Evolutionary conservation across 2,888 invertebrate genomes (phyloP), one percentile per base, ranked within the genome.

Genomic region (Gastracanthus pulcherrimus): DNA sequence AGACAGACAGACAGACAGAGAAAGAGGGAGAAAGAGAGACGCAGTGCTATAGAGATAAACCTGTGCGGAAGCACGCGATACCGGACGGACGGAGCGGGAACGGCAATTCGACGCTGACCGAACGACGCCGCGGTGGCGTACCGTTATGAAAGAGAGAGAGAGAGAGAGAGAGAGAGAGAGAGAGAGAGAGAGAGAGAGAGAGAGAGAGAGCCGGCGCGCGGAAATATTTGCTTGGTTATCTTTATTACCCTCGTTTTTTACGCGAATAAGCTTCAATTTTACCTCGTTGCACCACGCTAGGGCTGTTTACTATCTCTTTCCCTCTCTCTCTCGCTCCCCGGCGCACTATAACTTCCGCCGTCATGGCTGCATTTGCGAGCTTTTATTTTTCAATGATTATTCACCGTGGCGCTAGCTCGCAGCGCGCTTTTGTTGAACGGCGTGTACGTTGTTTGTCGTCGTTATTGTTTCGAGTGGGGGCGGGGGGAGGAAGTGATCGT

Each of bases 161-260:
- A 36, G 7, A 36, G 36, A 36, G 36, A 36, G 7, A 36, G 7
- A 36, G 36, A 36, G 13, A n/a, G 66, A 36, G 36, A 36, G 36
- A 36, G 4, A 36, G 36, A 36, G 7, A 36, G 7, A 36, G 36
- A 36, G 13, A n/a, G 66, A 36, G 36, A 36, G 36, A 36, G 4
- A 36, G 36, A 36, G 7, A 36, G 7, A 36, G 36, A 36, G n/a
- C n/a, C n/a, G n/a, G n/a, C n/a, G n/a, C n/a, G n/a, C 48, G 51
- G 58, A 76, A 76, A 67, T 67, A 76, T 76, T 76, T 76, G 41
- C 45, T 55, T 69, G 67, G 67, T 69, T 76, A 76, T 76, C 76
- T 76, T 76, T 76, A 76, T 76, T 55, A 67, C 31, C n/a, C 55
- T 67, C 67, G 41, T 67, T 76, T 76, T 69, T 69, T 76, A 76